Percentiles rank a stretch among this genome's conserved stretches.
phyloP scores from a whole-genome alignment of 2,113 vertebrate species.

The Hippocampus abdominalis region DNA sequence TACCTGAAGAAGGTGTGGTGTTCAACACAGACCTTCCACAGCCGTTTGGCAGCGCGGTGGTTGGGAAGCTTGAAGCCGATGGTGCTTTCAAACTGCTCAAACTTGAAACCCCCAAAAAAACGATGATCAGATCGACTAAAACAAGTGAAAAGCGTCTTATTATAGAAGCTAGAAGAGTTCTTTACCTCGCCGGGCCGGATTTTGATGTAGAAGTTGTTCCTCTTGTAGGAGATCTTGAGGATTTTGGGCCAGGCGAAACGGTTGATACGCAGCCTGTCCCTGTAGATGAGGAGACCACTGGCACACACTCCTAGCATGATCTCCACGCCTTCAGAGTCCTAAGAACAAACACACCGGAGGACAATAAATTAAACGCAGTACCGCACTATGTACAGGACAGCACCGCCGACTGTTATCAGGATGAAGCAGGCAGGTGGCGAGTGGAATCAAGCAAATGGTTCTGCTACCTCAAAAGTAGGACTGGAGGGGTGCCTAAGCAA shows the following conservation, averaged over 20 bases:
- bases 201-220: slow-evolving; percentile 99
- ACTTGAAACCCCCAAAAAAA: slow-evolving; percentile 66
- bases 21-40: slow-evolving; percentile 98
- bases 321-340: slow-evolving; percentile 98
- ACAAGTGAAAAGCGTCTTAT: not conserved
- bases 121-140: not conserved
- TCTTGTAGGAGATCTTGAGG: slow-evolving; percentile 98
- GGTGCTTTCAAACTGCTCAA: slow-evolving; percentile 98
- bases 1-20: slow-evolving; percentile 99
- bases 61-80: slow-evolving; percentile 98
- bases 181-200: slow-evolving; percentile 94
- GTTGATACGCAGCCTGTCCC: slow-evolving; percentile 93
- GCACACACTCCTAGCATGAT: slow-evolving; percentile 97
- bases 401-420: not conserved
- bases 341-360: slow-evolving; percentile 41
- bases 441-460: slow-evolving; percentile 50
- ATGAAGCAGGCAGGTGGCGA: slow-evolving; percentile 60
- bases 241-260: slow-evolving; percentile 98
- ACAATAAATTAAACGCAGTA: not conserved
- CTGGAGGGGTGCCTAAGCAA: slow-evolving; percentile 12
- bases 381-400: not conserved
- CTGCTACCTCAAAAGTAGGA: slow-evolving; percentile 42
- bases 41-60: slow-evolving; percentile 91
- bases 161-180: not conserved
- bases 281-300: slow-evolving; percentile 93